Evolutionary conservation across 2,113 vertebrate species (phyloP).

Genomic region (Sula dactylatra): DNA sequence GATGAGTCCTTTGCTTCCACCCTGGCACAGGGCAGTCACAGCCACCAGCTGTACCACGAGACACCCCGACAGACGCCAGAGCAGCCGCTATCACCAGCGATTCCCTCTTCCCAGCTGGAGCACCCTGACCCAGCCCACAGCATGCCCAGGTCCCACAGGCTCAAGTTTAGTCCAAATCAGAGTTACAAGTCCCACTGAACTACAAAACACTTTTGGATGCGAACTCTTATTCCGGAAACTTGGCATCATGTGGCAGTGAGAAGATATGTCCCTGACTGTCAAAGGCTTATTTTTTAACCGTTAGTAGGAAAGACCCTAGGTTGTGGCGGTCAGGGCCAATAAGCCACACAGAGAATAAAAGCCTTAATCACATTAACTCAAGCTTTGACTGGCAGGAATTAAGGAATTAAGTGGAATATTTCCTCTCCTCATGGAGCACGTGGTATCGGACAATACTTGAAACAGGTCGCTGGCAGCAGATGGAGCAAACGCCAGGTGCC

Average conservation of each 20-base stretch:
- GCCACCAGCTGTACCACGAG: not conserved
- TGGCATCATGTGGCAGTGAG: not conserved
- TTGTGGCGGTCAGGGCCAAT: not conserved
- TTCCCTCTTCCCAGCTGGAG: not conserved
- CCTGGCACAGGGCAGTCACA: too few species aligned
- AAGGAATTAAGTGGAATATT: slow-evolving; percentile 33
- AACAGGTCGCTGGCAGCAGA: not conserved
- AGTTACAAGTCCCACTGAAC: not conserved
- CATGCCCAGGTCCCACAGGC: not conserved
- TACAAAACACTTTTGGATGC: not conserved
- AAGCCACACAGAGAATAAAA: not conserved
- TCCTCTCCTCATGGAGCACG: slow-evolving; percentile 3
- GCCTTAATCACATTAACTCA: slow-evolving; percentile 52
- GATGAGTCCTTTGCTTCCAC: fast-evolving
- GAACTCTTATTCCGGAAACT: not conserved
- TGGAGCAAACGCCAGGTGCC: not conserved
- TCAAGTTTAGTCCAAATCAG: not conserved
- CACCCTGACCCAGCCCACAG: not conserved
- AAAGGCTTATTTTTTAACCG: not conserved
- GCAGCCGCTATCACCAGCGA: fast-evolving
- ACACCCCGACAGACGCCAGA: not conserved
- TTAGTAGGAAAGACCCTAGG: not conserved
- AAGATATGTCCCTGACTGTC: not conserved
- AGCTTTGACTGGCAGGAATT: slow-evolving; percentile 40
- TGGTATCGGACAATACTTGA: not conserved